A percentile compares a stretch with the other conserved stretches of the same genome.
Conservation (phyloP, 2,888 invertebrate genomes). For the Trachelus troglodyta region DNA sequence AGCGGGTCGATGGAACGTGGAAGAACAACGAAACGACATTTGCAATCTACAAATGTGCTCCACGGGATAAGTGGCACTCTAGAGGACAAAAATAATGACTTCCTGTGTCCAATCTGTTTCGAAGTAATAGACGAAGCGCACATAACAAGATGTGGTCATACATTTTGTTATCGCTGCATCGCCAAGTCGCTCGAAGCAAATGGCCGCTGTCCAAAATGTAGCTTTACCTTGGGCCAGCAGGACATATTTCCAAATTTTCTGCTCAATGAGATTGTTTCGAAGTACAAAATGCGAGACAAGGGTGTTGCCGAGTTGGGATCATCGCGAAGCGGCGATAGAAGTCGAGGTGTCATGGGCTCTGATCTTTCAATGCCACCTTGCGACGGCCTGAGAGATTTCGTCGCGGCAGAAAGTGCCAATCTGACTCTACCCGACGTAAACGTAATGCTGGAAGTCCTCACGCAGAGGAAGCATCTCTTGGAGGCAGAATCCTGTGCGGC, state of each 20-base stretch:
- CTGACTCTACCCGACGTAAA: slow-evolving; percentile 84
- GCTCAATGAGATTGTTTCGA: slow-evolving; percentile 83
- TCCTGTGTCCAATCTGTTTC: slow-evolving; percentile 87
- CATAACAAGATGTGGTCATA: slow-evolving; percentile 93
- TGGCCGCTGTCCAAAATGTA: slow-evolving; percentile 87
- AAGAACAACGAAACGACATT: slow-evolving; percentile 68
- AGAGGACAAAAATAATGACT: slow-evolving; percentile 77
- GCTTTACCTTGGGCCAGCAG: slow-evolving; percentile 74
- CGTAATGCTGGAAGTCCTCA: slow-evolving; percentile 82
- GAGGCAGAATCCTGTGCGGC: slow-evolving; percentile 85
- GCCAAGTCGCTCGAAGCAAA: slow-evolving; percentile 73
- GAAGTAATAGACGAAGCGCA: slow-evolving; percentile 90
- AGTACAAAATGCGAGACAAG: slow-evolving; percentile 72
- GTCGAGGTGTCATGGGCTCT: slow-evolving; percentile 39
- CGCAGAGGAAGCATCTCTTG: slow-evolving; percentile 81
- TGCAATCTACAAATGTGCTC: slow-evolving; percentile 64
- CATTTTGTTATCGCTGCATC: slow-evolving; percentile 89
- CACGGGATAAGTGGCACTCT: slow-evolving; percentile 75
- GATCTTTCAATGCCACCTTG: slow-evolving; percentile 63
- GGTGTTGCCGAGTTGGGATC: slow-evolving; percentile 65
- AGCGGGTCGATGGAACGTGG: slow-evolving; percentile 37
- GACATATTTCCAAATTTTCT: slow-evolving; percentile 90
- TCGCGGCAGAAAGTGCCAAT: slow-evolving; percentile 77
- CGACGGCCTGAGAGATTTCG: slow-evolving; percentile 73
- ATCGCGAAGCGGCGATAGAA: slow-evolving; percentile 41